Evolutionary conservation across 2,113 vertebrate species (phyloP).

Genomic region (Lophotis ruficrista): DNA sequence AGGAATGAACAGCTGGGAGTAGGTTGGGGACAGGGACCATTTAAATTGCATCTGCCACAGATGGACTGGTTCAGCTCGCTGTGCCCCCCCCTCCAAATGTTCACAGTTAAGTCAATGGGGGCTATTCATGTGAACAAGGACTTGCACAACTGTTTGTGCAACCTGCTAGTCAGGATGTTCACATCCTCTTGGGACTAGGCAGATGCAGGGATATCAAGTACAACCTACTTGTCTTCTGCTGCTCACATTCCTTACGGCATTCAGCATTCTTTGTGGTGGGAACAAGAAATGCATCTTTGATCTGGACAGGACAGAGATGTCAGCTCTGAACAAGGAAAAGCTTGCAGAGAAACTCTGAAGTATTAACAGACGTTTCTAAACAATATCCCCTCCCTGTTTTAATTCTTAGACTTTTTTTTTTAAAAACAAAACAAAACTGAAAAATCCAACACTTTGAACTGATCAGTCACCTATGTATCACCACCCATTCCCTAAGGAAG

Average conservation of each 20-base stretch:
- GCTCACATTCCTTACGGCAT: background rate
- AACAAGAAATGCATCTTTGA: background rate
- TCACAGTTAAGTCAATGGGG: background rate
- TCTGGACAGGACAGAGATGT: background rate
- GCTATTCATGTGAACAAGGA: background rate
- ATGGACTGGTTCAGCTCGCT: background rate
- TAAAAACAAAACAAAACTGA: background rate
- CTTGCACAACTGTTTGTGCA: background rate
- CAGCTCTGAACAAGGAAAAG: background rate
- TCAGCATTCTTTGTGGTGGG: background rate
- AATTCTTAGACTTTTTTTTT: background rate
- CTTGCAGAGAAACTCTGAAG: background rate
- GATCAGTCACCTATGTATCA: background rate
- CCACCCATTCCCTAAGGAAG: background rate
- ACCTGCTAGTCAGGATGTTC: background rate
- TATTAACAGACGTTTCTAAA: background rate
- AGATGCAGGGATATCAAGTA: background rate
- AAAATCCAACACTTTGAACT: background rate
- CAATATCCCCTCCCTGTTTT: background rate
- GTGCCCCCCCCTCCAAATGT: background rate
- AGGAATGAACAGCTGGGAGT: background rate
- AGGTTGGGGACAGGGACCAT: background rate
- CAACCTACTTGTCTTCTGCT: background rate
- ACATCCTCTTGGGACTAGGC: background rate
- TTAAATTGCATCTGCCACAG: background rate